phyloP scores from a whole-genome alignment of 2,888 invertebrate genomes.

The Spilarctia lutea region DNA sequence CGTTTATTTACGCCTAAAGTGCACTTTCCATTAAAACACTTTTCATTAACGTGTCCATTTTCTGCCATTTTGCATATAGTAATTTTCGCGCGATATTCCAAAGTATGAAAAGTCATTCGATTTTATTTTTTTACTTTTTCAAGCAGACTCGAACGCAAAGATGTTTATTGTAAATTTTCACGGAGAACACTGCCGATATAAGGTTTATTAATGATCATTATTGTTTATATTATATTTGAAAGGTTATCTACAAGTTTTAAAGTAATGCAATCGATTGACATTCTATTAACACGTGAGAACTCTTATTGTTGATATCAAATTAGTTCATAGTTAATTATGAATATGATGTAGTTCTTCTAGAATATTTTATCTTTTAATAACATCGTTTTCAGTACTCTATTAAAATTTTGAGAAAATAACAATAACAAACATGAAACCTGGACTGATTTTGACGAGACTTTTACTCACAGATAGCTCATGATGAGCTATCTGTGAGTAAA shows the following conservation, averaged over 20 bases:
- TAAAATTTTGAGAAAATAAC: too few relatives aligned
- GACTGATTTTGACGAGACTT: too few relatives aligned
- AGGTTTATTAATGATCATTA: conserved; percentile 31
- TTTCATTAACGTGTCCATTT: conserved; percentile 68
- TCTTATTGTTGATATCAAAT: conserved; percentile 17
- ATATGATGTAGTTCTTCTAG: conserved; percentile 30
- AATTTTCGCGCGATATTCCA: conserved; percentile 70
- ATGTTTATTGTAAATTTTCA: conserved; percentile 56
- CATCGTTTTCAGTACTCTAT: neutral
- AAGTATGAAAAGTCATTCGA: conserved; percentile 69
- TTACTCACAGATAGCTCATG: too few relatives aligned
- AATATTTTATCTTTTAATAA: neutral
- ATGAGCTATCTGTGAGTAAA: too few relatives aligned
- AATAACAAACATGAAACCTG: too few relatives aligned
- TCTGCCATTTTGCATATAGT: conserved; percentile 69
- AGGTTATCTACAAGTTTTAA: conserved; percentile 64
- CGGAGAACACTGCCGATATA: conserved; percentile 48
- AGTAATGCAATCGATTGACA: conserved; percentile 44
- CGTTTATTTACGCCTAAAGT: conserved; percentile 67
- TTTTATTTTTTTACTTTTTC: conserved; percentile 28
- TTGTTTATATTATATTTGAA: conserved; percentile 50
- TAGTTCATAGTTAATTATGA: conserved; percentile 57
- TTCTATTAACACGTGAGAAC: conserved; percentile 16
- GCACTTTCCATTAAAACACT: conserved; percentile 69
- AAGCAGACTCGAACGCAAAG: conserved; percentile 18